phyloP scores from a whole-genome alignment of 92 coral and sea anemone species.

The Pocillopora grandis region DNA sequence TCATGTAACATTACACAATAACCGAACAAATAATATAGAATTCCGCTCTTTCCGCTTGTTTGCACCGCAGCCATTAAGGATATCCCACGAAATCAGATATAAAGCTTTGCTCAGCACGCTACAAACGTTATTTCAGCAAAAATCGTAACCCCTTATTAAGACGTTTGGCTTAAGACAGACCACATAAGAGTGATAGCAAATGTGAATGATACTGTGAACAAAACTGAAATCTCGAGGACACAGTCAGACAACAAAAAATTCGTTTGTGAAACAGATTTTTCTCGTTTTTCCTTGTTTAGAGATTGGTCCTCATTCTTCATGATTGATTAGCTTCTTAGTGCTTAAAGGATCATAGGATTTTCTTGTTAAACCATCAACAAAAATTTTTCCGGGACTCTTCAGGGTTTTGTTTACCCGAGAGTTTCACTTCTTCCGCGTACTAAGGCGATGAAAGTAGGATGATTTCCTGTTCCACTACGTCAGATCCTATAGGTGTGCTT shows the following conservation, averaged over 20 bases:
- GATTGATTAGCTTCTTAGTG: not conserved
- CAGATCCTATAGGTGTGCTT: slow-evolving; percentile 26
- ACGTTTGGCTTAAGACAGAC: not conserved
- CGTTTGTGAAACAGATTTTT: not conserved
- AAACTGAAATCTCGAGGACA: not conserved
- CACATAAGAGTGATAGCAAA: not conserved
- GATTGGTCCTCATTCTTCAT: not conserved
- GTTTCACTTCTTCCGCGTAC: not conserved
- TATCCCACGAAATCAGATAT: slow-evolving; percentile 20
- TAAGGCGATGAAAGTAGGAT: not conserved
- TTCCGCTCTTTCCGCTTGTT: slow-evolving; percentile 6
- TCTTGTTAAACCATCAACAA: not conserved
- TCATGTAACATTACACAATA: not conserved
- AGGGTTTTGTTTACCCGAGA: not conserved
- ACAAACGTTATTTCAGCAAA: not conserved
- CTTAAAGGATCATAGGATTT: not conserved
- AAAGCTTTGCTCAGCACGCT: not conserved
- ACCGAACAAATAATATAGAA: not conserved
- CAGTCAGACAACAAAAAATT: not conserved
- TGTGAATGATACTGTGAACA: not conserved
- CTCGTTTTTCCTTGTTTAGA: not conserved
- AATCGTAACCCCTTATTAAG: not conserved
- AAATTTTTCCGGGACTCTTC: not conserved
- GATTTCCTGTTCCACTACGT: slow-evolving; percentile 30
- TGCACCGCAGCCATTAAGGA: not conserved